Evolutionary conservation across 2,797 vertebrate genomes (phyloP).

Genomic region (Danio albolineatus): DNA sequence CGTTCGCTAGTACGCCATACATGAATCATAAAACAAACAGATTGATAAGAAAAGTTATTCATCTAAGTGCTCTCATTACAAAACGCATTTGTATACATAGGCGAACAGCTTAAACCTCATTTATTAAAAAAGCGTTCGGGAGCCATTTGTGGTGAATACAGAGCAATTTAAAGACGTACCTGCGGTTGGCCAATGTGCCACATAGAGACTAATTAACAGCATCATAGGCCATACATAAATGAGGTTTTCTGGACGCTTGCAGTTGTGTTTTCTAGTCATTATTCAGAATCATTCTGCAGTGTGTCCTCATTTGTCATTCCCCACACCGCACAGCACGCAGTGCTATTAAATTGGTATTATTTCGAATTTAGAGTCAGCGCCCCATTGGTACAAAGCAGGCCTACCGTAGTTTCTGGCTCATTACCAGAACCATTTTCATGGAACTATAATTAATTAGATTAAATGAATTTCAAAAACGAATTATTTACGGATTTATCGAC

Average conservation of each 20-base stretch:
- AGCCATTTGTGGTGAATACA: not conserved
- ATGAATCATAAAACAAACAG: no score
- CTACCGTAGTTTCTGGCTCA: conserved; percentile 27
- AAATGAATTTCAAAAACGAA: conserved; percentile 83
- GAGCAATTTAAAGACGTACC: not conserved
- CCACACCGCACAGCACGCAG: conserved; percentile 5
- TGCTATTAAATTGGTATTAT: conserved; percentile 37
- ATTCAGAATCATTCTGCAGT: conserved; percentile 22
- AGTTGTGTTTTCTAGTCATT: conserved; percentile 24
- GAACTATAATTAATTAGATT: conserved; percentile 81
- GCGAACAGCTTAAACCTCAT: not conserved
- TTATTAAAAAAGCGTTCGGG: not conserved
- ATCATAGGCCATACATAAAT: not conserved
- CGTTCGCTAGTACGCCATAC: not conserved
- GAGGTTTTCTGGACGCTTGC: conserved; percentile 8
- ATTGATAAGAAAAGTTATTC: not conserved
- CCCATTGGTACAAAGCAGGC: conserved; percentile 34
- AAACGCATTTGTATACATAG: not conserved
- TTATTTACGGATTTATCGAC: conserved; percentile 83
- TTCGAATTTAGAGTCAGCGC: conserved; percentile 17
- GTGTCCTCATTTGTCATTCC: conserved; percentile 46
- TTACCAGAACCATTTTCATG: conserved; percentile 47
- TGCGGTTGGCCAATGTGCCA: not conserved
- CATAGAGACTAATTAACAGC: conserved; percentile 18
- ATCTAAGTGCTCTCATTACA: not conserved